Conservation (phyloP, 2,113 vertebrate genomes). For the Sciurus niger region DNA sequence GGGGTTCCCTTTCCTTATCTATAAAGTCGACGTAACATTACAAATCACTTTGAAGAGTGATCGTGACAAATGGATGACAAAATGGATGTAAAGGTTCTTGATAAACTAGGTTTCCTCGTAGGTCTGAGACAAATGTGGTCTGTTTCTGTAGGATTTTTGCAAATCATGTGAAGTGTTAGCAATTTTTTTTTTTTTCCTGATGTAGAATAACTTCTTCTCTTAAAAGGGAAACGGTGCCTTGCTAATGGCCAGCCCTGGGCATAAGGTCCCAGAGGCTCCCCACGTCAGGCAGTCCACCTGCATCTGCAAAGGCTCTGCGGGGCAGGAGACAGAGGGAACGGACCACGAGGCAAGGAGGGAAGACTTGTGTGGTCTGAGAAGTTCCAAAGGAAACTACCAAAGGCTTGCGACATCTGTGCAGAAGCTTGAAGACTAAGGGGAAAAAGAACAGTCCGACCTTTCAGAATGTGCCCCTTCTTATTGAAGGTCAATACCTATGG, state of each 20-base stretch:
- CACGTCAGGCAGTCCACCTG: background rate
- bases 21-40: background rate
- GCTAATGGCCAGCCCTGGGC: background rate
- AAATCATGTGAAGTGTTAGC: conserved; percentile 11
- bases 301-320: background rate
- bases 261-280: background rate
- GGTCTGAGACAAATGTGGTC: background rate
- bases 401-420: background rate
- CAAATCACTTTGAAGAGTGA: background rate
- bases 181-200: background rate
- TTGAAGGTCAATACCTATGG: background rate
- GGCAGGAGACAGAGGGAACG: background rate
- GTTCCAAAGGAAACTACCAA: background rate
- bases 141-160: background rate
- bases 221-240: conserved; percentile 49
- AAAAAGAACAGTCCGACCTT: background rate
- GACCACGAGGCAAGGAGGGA: background rate
- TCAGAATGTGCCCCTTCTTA: background rate
- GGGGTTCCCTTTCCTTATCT: background rate
- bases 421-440: background rate
- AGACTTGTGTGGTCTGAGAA: background rate
- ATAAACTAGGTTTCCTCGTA: background rate
- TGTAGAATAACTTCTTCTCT: conserved; percentile 46
- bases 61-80: background rate
- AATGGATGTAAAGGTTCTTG: conserved; percentile 16